A percentile compares a stretch with the other conserved stretches of the same genome.
Evolutionary conservation across 2,113 vertebrate genomes (phyloP).

Genomic region (Gobio gobio): DNA sequence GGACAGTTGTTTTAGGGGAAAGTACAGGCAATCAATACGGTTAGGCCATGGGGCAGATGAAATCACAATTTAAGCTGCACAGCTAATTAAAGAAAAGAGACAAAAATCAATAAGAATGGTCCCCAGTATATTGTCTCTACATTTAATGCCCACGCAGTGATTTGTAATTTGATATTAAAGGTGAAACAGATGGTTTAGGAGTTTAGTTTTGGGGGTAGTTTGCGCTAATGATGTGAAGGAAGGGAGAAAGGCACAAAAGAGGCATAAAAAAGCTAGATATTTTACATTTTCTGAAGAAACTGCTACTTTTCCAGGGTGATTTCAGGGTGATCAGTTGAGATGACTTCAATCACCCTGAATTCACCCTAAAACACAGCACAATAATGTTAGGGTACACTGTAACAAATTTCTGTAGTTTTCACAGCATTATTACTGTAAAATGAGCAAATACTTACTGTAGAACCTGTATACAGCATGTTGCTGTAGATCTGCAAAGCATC

Average conservation of each 20-base stretch:
- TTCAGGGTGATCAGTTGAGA: no score
- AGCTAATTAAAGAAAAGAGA: slow-evolving; percentile 68
- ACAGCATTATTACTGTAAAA: no score
- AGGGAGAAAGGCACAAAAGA: not conserved
- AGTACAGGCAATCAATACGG: slow-evolving; percentile 68
- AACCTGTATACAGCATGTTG: no score
- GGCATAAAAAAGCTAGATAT: not conserved
- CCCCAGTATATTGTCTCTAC: slow-evolving; percentile 48
- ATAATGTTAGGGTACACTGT: not conserved
- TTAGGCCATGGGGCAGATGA: slow-evolving; percentile 57
- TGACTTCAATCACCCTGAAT: no score
- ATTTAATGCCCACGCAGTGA: slow-evolving; percentile 37
- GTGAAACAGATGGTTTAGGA: not conserved
- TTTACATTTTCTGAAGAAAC: not conserved
- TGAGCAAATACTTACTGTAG: no score
- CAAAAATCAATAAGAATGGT: slow-evolving; percentile 67
- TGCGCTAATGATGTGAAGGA: not conserved
- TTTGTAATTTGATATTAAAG: slow-evolving; percentile 42
- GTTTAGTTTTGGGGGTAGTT: not conserved
- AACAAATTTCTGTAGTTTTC: no score
- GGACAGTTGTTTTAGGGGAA: slow-evolving; percentile 62
- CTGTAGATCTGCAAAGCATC: no score
- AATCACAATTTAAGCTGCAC: slow-evolving; percentile 58
- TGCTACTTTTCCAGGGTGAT: not conserved
- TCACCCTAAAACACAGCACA: not conserved